Percentiles rank a stretch among this genome's conserved stretches.
These are phyloP conservation scores for Saccopteryx leptura DNA, from an alignment of 2,113 vertebrate species.

Conservation along the genomic window DNA sequence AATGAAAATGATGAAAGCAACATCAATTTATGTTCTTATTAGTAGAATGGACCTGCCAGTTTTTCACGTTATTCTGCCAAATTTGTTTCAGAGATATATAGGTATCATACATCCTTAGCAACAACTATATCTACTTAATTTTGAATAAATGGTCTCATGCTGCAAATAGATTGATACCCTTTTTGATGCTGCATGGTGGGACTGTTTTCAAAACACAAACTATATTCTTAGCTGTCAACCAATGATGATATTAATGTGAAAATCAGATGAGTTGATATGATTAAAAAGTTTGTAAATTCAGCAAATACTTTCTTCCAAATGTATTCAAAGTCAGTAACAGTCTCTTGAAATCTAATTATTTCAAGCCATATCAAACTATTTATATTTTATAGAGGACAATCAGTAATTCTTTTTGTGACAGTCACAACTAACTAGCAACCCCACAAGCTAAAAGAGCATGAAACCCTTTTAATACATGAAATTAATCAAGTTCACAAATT, in stretches of 20 bases:
- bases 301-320: conserved; percentile 37
- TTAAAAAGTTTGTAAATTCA: conserved; percentile 11
- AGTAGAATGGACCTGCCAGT: not conserved
- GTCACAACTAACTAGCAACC: not conserved
- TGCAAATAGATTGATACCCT: not conserved
- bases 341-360: conserved; percentile 64
- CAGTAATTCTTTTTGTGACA: conserved; percentile 44
- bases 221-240: not conserved
- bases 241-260: not conserved
- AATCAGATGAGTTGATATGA: not conserved
- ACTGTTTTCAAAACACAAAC: not conserved
- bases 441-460: conserved; percentile 49
- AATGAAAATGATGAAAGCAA: not conserved
- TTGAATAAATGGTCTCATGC: not conserved
- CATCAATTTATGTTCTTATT: not conserved
- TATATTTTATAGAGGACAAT: conserved; percentile 52
- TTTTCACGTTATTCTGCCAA: not conserved
- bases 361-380: conserved; percentile 47
- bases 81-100: not conserved
- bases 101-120: not conserved
- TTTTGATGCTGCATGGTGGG: not conserved
- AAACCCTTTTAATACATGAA: conserved; percentile 59
- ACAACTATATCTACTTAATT: conserved; percentile 18
- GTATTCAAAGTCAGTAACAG: conserved; percentile 5
- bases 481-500: not conserved